Base-by-base conservation (phyloP, 2,797 vertebrate genomes). In the Molossus molossus region DNA sequence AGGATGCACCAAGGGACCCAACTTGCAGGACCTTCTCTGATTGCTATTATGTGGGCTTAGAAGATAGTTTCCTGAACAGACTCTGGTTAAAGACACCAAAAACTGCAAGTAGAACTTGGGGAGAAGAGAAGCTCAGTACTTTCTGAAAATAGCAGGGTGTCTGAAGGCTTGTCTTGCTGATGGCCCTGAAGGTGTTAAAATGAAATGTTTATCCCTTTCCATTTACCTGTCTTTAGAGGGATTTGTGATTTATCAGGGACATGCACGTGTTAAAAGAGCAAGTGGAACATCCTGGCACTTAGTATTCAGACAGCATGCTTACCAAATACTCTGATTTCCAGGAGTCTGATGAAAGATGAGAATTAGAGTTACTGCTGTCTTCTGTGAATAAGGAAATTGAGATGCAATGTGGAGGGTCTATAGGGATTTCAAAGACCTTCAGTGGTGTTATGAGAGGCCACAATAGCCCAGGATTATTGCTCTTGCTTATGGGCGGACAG, bases 331-430 rank as follows among this genome's bases (percentile, higher is more conserved):
- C 62, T 60, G 92, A 94, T 91, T 95, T 94, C 87, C 57, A 76
- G 72, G 81, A 85, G 82, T 82, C 93, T 92, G 92, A 79, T 89
- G 92, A 95, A 96, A 97, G 64, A 94, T 69, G 85, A n/a, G 92
- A 94, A 80, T 94, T 75, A 90, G 88, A 92, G 86, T 95, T 88
- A 95, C 89, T 90, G 91, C 70, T 94, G 88, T 92, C 79, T 95
- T 96, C 88, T 92, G 64, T 96, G 94, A 96, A 95, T 86, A 73
- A 91, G 90, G 88, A 94, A 92, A 96, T 94, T 95, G 81, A 91
- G 80, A 94, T 17, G 8, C 83, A 84, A 18, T 45, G n/a, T 88
- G 45, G 82, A 70, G 53, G 10, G 67, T 80, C 53, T 87, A 25
- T 27, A 50, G 83, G 83, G 85, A 96, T 89, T 95, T 89, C 92